These are phyloP conservation scores for Zaprionus inermis DNA, from an alignment of 1,140 invertebrate species.

Conservation along the genomic window DNA sequence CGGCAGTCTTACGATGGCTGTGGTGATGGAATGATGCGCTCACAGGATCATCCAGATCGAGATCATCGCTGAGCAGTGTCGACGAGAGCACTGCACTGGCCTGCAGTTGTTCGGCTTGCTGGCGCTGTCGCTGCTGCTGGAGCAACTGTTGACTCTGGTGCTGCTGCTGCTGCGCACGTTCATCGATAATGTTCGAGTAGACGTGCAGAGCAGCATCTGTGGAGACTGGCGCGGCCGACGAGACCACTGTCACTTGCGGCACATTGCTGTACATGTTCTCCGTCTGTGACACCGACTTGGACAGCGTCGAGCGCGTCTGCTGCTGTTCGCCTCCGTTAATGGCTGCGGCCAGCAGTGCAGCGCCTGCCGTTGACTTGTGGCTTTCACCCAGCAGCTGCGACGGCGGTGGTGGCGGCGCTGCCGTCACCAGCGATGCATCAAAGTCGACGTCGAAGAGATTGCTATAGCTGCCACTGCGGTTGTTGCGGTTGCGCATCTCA, in stretches of 20 bases:
- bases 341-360: constrained; percentile 61
- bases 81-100: constrained; percentile 66
- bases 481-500: constrained; percentile 75
- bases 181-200: constrained; percentile 82
- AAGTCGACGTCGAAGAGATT: constrained; percentile 80
- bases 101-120: constrained; percentile 43
- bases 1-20: constrained; percentile 46
- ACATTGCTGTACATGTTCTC: constrained; percentile 84
- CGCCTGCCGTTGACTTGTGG: constrained; percentile 52
- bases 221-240: not conserved
- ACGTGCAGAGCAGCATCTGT: constrained; percentile 69
- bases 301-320: constrained; percentile 11
- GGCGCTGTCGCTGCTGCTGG: constrained; percentile 27
- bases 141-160: constrained; percentile 18
- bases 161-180: constrained; percentile 54
- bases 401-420: not conserved
- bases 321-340: constrained; percentile 46
- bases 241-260: constrained; percentile 40
- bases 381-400: constrained; percentile 9
- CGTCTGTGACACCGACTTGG: constrained; percentile 64
- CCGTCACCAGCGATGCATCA: constrained; percentile 52
- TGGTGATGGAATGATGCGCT: constrained; percentile 72
- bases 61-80: constrained; percentile 77
- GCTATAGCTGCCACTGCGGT: constrained; percentile 80
- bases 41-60: constrained; percentile 83